Base-by-base conservation (phyloP, 2,113 vertebrate species). In the Larimichthys polyactis region DNA sequence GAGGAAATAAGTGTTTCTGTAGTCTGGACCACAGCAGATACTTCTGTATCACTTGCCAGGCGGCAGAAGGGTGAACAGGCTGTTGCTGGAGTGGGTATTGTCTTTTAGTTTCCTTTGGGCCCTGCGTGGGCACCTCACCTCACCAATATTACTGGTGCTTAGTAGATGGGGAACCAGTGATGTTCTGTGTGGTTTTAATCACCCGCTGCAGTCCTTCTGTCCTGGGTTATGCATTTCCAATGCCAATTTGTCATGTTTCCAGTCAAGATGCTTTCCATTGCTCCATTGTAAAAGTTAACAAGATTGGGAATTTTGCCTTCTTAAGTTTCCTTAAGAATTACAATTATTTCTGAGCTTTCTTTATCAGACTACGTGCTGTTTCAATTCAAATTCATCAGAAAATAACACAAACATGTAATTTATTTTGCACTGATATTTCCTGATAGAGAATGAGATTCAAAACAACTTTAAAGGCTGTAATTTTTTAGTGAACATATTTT, bases 401-500 rank as follows among this genome's bases (percentile, higher is more conserved):
- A 82, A 72, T 29, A 10, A 0, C 12, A 43, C 11, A 62, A 58
- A 74, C 14, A 69, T 82, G 1, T 46, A 46, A 66, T 59, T 66
- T 66, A 49, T 73, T 65, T 52, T 46, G 12, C 2, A 9, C 29
- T 65, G 19, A 60, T 49, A 46, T 59, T 24, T 32, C 17, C 40
- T 29, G 14, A 49, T 16, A 80, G 60, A 62, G 9, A 58, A 64
- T 54, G n/a, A 54, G 14, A 72, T 64, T 71, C 16, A 65, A 44
- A 64, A 44, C 4, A 77, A 17, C 54, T 54, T 43, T 57, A 12
- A 63, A 52, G 40, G 4, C 15, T 3, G 9, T 4, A 40, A 20
- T 19, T 63, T 55, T 75, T 52, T 52, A 24, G 32, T 68, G 20
- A 82, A 51, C 43, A 71, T 19, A 52, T 75, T 36, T 75, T 44